Evolutionary conservation across 2,113 vertebrate species (phyloP).

Genomic region (Plectropomus leopardus): DNA sequence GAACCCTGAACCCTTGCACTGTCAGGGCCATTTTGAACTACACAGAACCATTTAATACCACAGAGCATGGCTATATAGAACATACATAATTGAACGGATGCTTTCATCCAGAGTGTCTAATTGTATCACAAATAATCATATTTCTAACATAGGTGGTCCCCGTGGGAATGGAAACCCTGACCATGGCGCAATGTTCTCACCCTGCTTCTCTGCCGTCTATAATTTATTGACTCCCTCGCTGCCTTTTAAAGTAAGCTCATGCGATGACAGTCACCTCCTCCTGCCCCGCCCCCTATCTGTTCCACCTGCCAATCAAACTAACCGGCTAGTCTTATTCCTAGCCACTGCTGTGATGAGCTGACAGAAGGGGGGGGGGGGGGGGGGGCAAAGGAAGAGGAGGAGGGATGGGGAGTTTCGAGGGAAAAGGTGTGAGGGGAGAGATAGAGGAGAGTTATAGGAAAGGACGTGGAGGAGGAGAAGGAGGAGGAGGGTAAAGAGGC

Average conservation of each 20-base stretch:
- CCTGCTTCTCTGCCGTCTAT: slow-evolving; percentile 19
- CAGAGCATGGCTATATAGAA: slow-evolving; percentile 4
- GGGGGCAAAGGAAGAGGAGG: not conserved
- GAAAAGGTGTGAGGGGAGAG: slow-evolving; percentile 59
- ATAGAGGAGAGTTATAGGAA: slow-evolving; percentile 67
- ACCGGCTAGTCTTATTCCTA: slow-evolving; percentile 36
- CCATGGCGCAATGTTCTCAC: not conserved
- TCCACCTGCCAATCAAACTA: slow-evolving; percentile 72
- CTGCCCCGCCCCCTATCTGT: slow-evolving; percentile 33
- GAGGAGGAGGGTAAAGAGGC: not conserved
- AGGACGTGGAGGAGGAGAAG: slow-evolving; percentile 32
- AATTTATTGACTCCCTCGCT: slow-evolving; percentile 39
- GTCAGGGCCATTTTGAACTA: slow-evolving; percentile 32
- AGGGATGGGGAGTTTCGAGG: slow-evolving; percentile 4
- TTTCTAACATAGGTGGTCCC: slow-evolving; percentile 5
- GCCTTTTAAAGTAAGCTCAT: slow-evolving; percentile 37
- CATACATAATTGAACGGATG: slow-evolving; percentile 16
- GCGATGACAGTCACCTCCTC: slow-evolving; percentile 62
- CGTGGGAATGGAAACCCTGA: slow-evolving; percentile 10
- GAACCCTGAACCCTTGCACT: slow-evolving; percentile 18
- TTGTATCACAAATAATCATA: slow-evolving; percentile 30
- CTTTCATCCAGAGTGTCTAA: slow-evolving; percentile 24
- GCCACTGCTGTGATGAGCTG: slow-evolving; percentile 57
- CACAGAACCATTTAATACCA: slow-evolving; percentile 30
- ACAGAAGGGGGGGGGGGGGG: not conserved